Base-by-base conservation (phyloP, 2,113 vertebrate species). In the Trogon melanurus region DNA sequence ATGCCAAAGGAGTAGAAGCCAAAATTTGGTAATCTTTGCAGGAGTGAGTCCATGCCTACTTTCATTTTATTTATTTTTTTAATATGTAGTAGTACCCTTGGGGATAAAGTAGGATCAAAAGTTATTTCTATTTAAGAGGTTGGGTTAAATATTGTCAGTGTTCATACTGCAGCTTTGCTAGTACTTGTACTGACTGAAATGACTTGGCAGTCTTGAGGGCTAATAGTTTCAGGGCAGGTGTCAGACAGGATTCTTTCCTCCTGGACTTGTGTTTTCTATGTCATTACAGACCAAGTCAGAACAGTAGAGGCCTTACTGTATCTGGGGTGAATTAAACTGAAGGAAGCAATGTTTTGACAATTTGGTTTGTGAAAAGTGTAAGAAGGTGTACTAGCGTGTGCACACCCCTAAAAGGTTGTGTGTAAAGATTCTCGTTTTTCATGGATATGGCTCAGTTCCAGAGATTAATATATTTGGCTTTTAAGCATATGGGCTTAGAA, bases 271-370 rank as follows among this genome's bases (percentile, higher is more conserved):
- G 41, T 41, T 91, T 94, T 81, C 76, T 85, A 1, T 95, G 86
- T 88, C 21, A 16, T 91, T 94, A 53, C 23, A 50, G 27, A 66
- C 53, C 16, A 30, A 56, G 48, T 78, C 48, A 91, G 97, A 92
- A 79, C 84, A 89, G 85, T 94, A 95, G 51, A 89, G 92, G 86
- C 81, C 83, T 96, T 44, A 92, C 95, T 96, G 92, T 94, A 94
- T 89, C 95, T 97, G 36, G 51, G 9, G 5, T 79, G 80, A 94
- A 79, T 97, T 72, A 94, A 95, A 32, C 92, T 93, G 85, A 97
- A 97, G 93, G 60, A 92, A 96, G 96, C 94, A 96, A 93, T 97
- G 67, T 96, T 98, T 98, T 95, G 97, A 96, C 94, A 66, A 94
- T 97, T 96, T 78, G 89, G 75, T 96, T 41, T 98, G 94, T 97